These are phyloP conservation scores for Cryptocheilus praepositus DNA, from an alignment of 2,888 invertebrate genomes.

Conservation along the genomic window DNA sequence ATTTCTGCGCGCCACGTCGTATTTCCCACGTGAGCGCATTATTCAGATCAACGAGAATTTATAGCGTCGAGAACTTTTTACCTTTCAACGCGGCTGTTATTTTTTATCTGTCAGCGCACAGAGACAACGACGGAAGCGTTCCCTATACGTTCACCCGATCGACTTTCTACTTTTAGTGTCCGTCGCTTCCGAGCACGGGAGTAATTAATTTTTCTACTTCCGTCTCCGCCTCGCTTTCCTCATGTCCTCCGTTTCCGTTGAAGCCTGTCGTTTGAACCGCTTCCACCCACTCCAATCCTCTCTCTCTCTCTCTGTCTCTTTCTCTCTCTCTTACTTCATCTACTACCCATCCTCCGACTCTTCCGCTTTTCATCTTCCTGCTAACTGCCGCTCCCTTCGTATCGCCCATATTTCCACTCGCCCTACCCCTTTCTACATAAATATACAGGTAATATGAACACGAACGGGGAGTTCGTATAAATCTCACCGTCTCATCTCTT, in stretches of 20 bases:
- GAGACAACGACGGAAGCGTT: conserved; percentile 18
- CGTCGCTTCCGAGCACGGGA: background rate
- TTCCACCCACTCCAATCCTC: too few relatives aligned
- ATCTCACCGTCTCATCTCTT: too few relatives aligned
- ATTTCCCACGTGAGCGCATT: background rate
- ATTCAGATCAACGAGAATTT: conserved; percentile 1
- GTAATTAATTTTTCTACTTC: conserved; percentile 41
- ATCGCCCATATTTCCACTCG: background rate
- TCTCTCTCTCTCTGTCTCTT: background rate
- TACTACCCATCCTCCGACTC: background rate
- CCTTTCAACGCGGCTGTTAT: background rate
- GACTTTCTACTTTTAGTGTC: conserved; percentile 37
- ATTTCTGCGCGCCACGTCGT: background rate
- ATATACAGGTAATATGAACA: too few relatives aligned
- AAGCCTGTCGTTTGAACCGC: too few relatives aligned
- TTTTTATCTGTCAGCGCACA: conserved; percentile 11
- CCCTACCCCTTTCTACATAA: background rate
- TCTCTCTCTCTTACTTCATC: background rate
- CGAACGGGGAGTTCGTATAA: too few relatives aligned
- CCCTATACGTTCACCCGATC: conserved; percentile 27
- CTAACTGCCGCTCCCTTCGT: conserved; percentile 8
- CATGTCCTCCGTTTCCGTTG: background rate
- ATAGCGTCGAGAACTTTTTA: conserved; percentile 22
- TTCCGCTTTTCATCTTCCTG: conserved; percentile 11
- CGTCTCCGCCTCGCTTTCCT: background rate